A percentile compares a stretch with the other conserved stretches of the same genome.
These are phyloP conservation scores for Perca flavescens DNA, from an alignment of 2,113 vertebrate genomes.

Conservation along the genomic window DNA sequence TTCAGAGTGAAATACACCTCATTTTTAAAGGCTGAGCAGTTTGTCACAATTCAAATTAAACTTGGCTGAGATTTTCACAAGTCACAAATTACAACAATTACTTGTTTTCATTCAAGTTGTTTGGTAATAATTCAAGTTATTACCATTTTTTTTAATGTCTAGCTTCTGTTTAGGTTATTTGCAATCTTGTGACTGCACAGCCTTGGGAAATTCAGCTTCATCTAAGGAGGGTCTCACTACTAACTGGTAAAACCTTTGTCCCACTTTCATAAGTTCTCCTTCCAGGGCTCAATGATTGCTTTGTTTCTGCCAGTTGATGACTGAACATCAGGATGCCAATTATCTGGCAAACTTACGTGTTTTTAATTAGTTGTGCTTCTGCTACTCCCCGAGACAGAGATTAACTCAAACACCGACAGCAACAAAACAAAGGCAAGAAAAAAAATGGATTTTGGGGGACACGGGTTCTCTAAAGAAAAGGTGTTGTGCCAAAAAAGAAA, in stretches of 20 bases:
- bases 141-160: not conserved
- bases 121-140: not conserved
- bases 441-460: not conserved
- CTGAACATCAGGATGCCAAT: not conserved
- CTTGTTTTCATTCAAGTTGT: not conserved
- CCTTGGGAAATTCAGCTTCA: not conserved
- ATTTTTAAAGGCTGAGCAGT: not conserved
- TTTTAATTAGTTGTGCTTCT: slow-evolving; percentile 35
- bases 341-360: slow-evolving; percentile 12
- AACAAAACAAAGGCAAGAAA: not conserved
- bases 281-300: slow-evolving; percentile 23
- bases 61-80: not conserved
- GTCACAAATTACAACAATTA: too few relatives aligned
- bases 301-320: slow-evolving; percentile 6
- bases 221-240: not conserved
- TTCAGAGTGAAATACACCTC: not conserved
- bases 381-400: slow-evolving; percentile 15
- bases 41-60: not conserved
- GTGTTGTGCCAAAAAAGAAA: slow-evolving; percentile 11
- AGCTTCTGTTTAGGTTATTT: not conserved
- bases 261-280: slow-evolving; percentile 10
- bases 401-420: slow-evolving; percentile 1
- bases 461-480: not conserved
- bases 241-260: slow-evolving; percentile 24
- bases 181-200: not conserved